phyloP scores from a whole-genome alignment of 2,113 vertebrate genomes.

The Nyctereutes procyonoides region DNA sequence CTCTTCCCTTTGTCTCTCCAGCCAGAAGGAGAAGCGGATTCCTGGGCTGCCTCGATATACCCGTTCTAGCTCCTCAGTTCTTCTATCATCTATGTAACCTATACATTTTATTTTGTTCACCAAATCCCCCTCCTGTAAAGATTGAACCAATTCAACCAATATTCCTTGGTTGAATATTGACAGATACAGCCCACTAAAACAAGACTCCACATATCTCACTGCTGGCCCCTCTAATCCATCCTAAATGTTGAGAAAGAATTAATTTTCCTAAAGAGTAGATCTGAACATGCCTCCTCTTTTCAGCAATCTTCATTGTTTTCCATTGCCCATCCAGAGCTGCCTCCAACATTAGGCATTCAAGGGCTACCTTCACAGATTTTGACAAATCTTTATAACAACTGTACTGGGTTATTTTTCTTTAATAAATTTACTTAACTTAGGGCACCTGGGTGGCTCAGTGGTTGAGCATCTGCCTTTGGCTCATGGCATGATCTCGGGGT shows the following conservation, averaged over 20 bases:
- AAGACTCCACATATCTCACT: neutral
- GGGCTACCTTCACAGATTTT: neutral
- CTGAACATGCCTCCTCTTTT: neutral
- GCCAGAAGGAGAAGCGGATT: neutral
- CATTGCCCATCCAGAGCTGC: neutral
- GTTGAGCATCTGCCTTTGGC: no score
- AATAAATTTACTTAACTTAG: neutral
- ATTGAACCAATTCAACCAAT: neutral
- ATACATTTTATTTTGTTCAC: neutral
- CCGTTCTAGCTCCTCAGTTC: neutral
- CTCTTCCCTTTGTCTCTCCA: neutral
- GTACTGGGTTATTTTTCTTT: neutral
- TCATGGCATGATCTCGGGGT: no score
- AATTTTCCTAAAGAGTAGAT: neutral
- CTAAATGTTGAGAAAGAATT: neutral
- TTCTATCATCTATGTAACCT: neutral
- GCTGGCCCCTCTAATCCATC: neutral
- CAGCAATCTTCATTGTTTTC: neutral
- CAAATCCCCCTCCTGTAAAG: neutral
- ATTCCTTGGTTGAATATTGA: neutral
- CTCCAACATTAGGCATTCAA: neutral
- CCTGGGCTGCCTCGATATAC: neutral
- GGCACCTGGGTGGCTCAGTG: no score
- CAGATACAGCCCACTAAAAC: neutral
- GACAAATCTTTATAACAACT: neutral